phyloP scores from a whole-genome alignment of 2,888 invertebrate species.

The Hydraecia micacea region DNA sequence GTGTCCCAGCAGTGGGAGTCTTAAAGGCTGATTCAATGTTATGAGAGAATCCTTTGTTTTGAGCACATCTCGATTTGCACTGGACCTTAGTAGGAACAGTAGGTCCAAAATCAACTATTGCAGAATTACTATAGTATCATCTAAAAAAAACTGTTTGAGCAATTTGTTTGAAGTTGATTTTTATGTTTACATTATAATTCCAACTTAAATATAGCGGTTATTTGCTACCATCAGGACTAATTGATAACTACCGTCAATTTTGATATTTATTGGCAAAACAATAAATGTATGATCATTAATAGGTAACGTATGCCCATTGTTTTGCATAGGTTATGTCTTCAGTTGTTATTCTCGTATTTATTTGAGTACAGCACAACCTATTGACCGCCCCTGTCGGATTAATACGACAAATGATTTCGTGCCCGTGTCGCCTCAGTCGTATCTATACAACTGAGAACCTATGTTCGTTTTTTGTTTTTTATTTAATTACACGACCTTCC shows the following conservation, averaged over 20 bases:
- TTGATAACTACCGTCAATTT: not conserved
- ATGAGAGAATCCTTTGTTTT: not conserved
- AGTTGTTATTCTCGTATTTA: conserved; percentile 6
- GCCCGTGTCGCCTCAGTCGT: no score
- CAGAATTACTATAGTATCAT: not conserved
- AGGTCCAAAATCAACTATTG: not conserved
- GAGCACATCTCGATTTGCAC: no score
- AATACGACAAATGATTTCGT: not conserved
- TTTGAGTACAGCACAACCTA: not conserved
- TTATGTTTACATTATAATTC: conserved; percentile 6
- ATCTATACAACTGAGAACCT: no score
- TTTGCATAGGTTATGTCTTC: no score
- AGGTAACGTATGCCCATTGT: not conserved
- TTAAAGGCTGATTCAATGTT: not conserved
- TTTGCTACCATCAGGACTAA: not conserved
- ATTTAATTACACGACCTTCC: no score
- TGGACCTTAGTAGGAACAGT: not conserved
- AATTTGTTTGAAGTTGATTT: not conserved
- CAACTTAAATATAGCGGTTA: not conserved
- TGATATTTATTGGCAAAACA: not conserved
- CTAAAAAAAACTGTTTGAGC: conserved; percentile 30
- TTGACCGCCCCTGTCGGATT: not conserved
- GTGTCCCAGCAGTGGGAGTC: no score
- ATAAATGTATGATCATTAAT: not conserved
- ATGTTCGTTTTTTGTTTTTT: no score